Evolutionary conservation across 2,797 vertebrate genomes (phyloP).

Genomic region (Vipera latastei): DNA sequence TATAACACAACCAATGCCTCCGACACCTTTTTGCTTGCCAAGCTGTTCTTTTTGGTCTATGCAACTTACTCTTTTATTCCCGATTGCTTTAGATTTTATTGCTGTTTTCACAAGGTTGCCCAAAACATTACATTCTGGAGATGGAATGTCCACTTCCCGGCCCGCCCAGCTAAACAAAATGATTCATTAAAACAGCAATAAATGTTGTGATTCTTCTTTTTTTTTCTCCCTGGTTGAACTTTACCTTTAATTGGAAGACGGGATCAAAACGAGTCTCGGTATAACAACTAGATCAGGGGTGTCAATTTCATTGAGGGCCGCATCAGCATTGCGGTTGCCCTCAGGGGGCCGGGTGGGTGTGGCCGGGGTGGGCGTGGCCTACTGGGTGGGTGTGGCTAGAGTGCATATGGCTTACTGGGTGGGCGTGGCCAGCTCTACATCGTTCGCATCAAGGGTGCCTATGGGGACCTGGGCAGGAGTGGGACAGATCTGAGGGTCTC

Average conservation of each 20-base stretch:
- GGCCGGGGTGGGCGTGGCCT: too few relatives aligned
- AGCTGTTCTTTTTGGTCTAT: background rate
- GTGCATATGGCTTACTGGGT: too few relatives aligned
- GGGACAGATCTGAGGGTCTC: too few relatives aligned
- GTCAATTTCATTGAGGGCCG: too few relatives aligned
- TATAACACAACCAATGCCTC: background rate
- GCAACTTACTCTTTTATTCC: background rate
- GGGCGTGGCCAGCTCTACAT: too few relatives aligned
- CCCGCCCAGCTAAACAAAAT: background rate
- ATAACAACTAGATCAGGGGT: background rate
- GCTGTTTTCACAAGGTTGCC: background rate
- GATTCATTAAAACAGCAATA: background rate
- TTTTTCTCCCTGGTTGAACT: background rate
- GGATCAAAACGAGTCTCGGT: background rate
- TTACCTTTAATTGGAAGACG: background rate
- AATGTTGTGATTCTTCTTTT: background rate
- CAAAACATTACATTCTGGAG: background rate
- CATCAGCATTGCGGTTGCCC: too few relatives aligned
- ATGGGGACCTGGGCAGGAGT: too few relatives aligned
- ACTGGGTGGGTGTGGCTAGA: too few relatives aligned
- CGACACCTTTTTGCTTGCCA: background rate
- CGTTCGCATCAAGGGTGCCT: too few relatives aligned
- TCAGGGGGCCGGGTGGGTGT: too few relatives aligned
- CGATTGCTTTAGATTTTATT: background rate
- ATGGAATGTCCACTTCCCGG: background rate